Percentiles rank a stretch among this genome's conserved stretches.
phyloP scores from a whole-genome alignment of 2,113 vertebrate genomes.

The Trogon melanurus region DNA sequence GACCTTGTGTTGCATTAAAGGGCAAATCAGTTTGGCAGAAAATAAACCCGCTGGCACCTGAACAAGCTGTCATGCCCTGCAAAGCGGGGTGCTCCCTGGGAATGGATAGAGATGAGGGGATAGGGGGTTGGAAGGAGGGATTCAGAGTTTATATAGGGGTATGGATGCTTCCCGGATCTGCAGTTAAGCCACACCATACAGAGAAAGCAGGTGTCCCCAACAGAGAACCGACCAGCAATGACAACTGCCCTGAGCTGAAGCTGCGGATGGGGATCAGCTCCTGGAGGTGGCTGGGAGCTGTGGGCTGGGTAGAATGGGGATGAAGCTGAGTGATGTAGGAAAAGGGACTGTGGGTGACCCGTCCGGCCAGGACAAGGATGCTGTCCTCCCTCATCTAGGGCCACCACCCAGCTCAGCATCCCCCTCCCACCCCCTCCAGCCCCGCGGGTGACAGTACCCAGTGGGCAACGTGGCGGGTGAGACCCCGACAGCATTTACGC shows the following conservation, averaged over 20 bases:
- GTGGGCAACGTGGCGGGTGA: rapidly evolving
- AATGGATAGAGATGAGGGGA: not conserved
- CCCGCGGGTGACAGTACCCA: rapidly evolving
- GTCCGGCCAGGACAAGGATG: rapidly evolving
- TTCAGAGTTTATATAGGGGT: not conserved
- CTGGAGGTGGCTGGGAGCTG: rapidly evolving
- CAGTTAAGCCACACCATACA: not conserved
- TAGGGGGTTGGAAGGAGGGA: not conserved
- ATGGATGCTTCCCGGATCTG: not conserved
- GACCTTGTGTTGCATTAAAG: no score
- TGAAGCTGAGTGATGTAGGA: rapidly evolving
- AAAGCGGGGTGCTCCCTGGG: rapidly evolving
- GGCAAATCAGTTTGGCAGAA: no score
- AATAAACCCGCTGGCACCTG: not conserved
- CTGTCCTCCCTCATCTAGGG: not conserved
- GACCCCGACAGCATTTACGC: not conserved
- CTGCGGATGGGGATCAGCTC: not conserved
- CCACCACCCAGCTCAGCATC: not conserved
- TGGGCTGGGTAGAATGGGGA: not conserved
- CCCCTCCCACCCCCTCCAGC: not conserved
- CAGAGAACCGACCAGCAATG: not conserved
- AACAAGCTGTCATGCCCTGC: rapidly evolving
- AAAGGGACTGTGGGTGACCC: rapidly evolving
- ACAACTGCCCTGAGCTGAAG: not conserved
- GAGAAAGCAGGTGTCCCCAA: not conserved